phyloP scores from a whole-genome alignment of 2,113 vertebrate species.

The Neoarius graeffei region DNA sequence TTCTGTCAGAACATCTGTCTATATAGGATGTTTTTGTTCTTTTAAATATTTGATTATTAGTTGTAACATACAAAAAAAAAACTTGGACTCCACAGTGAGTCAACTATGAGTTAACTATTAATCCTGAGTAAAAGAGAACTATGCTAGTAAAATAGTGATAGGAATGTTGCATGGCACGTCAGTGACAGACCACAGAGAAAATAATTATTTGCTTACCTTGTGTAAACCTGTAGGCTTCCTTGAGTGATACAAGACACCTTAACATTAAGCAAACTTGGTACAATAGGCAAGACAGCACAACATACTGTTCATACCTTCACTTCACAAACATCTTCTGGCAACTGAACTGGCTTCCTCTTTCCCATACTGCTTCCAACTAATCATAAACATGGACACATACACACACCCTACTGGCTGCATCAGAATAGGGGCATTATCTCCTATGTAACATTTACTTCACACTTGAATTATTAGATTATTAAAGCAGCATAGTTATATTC shows the following conservation, averaged over 20 bases:
- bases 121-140: conserved; percentile 19
- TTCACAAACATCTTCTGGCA: conserved; percentile 9
- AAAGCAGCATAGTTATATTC: neutral
- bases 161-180: neutral
- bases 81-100: conserved; percentile 8
- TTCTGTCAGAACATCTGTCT: neutral
- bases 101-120: conserved; percentile 38
- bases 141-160: neutral
- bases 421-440: neutral
- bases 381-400: conserved; percentile 11
- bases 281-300: neutral
- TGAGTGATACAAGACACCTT: neutral
- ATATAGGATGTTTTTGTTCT: neutral
- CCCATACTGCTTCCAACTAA: neutral
- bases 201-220: conserved; percentile 14
- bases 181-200: conserved; percentile 23
- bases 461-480: neutral
- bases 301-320: conserved; percentile 33
- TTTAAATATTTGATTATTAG: neutral
- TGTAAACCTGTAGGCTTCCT: neutral
- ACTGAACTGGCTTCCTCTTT: conserved; percentile 36
- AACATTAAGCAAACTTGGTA: neutral
- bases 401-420: conserved; percentile 27
- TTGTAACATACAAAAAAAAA: conserved; percentile 19
- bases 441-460: neutral